Conservation (phyloP, 2,113 vertebrate genomes). For the Capra hircus region DNA sequence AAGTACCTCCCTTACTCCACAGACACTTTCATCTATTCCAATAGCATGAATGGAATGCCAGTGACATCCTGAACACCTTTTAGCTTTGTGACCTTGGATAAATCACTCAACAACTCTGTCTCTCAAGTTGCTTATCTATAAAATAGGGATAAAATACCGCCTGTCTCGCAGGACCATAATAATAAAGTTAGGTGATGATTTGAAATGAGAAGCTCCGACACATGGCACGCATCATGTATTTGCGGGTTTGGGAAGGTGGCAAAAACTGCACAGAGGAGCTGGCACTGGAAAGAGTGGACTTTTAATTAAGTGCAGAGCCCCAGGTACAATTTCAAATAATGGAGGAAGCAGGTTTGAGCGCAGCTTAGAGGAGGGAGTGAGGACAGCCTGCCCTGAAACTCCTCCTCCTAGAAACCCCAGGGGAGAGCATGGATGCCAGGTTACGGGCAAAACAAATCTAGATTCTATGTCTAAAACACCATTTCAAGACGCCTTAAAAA, state of each 20-base stretch:
- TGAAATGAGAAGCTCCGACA: background rate
- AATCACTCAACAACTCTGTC: background rate
- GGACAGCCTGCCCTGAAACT: background rate
- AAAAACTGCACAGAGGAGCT: background rate
- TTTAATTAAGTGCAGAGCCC: background rate
- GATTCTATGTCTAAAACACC: background rate
- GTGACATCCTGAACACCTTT: background rate
- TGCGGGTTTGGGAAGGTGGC: background rate
- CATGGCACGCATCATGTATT: background rate
- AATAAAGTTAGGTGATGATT: background rate
- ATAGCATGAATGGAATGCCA: background rate
- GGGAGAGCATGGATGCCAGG: background rate
- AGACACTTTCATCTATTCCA: background rate
- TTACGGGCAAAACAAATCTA: background rate
- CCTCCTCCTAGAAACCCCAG: background rate
- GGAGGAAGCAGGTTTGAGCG: background rate
- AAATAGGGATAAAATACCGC: background rate
- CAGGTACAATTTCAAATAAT: background rate
- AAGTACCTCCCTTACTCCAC: background rate
- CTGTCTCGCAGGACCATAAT: background rate
- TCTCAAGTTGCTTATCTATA: background rate
- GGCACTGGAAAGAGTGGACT: background rate
- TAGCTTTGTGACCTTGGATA: background rate
- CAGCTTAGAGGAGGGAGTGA: background rate
- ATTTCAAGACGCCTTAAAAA: background rate